Evolutionary conservation across 2,888 invertebrate species (phyloP).

Genomic region (Drosophila meridionalis): DNA sequence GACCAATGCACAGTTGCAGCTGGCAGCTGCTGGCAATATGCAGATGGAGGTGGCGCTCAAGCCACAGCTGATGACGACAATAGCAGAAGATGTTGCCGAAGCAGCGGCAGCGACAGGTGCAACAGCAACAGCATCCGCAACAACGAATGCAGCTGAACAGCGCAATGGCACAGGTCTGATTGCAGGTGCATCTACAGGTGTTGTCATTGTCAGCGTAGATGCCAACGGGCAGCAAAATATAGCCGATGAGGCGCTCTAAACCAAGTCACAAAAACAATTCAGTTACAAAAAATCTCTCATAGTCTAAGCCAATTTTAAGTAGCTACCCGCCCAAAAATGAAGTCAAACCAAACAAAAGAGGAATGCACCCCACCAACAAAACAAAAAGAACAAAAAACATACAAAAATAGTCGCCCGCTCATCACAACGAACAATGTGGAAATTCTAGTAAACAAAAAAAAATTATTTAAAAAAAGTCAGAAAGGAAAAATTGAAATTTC

Average conservation of each 20-base stretch:
- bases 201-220: conserved; percentile 74
- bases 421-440: conserved; percentile 12
- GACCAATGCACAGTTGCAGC: conserved; percentile 45
- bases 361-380: conserved; percentile 42
- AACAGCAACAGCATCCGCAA: conserved; percentile 37
- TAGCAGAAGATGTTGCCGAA: conserved; percentile 62
- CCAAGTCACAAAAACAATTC: conserved; percentile 31
- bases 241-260: conserved; percentile 83
- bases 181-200: conserved; percentile 22
- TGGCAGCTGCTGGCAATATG: conserved; percentile 33
- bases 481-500: background rate
- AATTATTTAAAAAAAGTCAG: conserved; percentile 6
- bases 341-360: conserved; percentile 45
- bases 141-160: conserved; percentile 37
- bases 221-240: conserved; percentile 69
- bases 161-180: conserved; percentile 42
- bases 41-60: conserved; percentile 16
- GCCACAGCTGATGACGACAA: conserved; percentile 64
- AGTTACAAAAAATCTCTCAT: conserved; percentile 53
- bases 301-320: conserved; percentile 57
- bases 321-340: conserved; percentile 34
- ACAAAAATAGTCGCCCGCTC: background rate
- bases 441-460: conserved; percentile 13
- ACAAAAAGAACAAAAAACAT: background rate
- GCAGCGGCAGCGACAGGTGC: conserved; percentile 25